Conservation (phyloP, 1,140 invertebrate genomes). For the Parasteatoda tepidariorum region DNA sequence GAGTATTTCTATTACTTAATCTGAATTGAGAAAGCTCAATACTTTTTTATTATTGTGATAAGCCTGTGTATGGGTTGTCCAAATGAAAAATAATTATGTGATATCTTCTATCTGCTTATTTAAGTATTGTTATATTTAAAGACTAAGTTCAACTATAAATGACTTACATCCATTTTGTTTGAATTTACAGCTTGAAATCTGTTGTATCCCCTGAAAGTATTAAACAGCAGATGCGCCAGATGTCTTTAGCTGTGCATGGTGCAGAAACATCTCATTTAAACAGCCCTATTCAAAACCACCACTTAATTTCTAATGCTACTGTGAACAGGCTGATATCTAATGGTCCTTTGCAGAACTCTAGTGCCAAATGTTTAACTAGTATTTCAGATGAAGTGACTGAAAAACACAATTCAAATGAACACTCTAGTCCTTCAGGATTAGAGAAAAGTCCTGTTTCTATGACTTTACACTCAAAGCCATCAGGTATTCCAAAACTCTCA, state of each 20-base stretch:
- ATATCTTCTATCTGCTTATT: no score
- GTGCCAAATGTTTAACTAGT: conserved; percentile 21
- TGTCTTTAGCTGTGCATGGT: conserved; percentile 1
- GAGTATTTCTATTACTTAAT: no score
- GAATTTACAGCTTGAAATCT: conserved; percentile 29
- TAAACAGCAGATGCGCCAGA: conserved; percentile 13
- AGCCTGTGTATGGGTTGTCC: no score
- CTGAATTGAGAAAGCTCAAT: no score
- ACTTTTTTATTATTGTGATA: no score
- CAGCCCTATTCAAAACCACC: neutral
- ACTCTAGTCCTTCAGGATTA: neutral
- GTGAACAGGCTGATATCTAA: conserved; percentile 12
- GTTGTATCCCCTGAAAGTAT: conserved; percentile 34
- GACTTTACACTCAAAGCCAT: conserved; percentile 9
- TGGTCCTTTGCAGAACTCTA: neutral
- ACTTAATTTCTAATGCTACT: neutral
- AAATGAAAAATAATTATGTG: no score
- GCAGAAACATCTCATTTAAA: neutral
- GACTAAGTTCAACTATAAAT: no score
- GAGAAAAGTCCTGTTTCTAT: neutral
- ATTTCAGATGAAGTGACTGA: conserved; percentile 1
- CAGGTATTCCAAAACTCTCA: neutral
- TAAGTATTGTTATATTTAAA: no score
- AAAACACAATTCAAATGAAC: conserved; percentile 22
- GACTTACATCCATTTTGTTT: no score